Evolutionary conservation across 2,888 invertebrate species (phyloP), one percentile per base, ranked within the genome.

Genomic region (Stomorhina lunata): DNA sequence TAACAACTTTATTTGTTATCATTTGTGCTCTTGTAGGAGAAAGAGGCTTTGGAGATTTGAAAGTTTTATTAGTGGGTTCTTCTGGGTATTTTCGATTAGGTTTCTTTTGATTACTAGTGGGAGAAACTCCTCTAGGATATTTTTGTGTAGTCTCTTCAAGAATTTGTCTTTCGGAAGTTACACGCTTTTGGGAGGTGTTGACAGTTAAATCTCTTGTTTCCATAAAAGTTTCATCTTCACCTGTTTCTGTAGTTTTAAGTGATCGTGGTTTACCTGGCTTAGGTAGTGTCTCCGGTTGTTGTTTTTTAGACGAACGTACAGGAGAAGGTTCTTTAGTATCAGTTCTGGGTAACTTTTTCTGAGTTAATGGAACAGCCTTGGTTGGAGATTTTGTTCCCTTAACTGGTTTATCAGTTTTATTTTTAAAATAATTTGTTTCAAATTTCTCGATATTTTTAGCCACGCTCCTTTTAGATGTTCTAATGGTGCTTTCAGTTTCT

Each of bases 391-490:
- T 68, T 6, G 50, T 34, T 9, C 7, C 25, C 2, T 29, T 65
- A 25, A 27, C 27, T 10, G 59, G 59, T 22, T 68, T 77, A 4
- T 66, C 48, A 22, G 77, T 17, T 27, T 53, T 34, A 20, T 53
- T 20, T n/a, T 34, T 29, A 4, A 37, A 22, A 71, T 34, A 15
- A 12, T 57, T 66, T 6, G 59, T 37, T 66, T 79, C 79, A 27
- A 77, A 77, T 53, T 69, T 77, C 20, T 69, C 50, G 25, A 77
- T 77, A 53, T 77, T 50, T 17, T 61, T 77, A 0, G 77, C 53
- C 15, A 77, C 77, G 3, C 32, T 72, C 22, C 50, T 81, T 10
- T 72, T 20, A 12, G 66, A 25, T 9, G 50, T 72, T 25, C 12
- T 27, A 40, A 72, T 15, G 9, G 10, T 25, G 2, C n/a, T 59